Percentiles rank a stretch among this genome's conserved stretches.
Evolutionary conservation across 2,113 vertebrate genomes (phyloP).

Genomic region (Azemiops feae): DNA sequence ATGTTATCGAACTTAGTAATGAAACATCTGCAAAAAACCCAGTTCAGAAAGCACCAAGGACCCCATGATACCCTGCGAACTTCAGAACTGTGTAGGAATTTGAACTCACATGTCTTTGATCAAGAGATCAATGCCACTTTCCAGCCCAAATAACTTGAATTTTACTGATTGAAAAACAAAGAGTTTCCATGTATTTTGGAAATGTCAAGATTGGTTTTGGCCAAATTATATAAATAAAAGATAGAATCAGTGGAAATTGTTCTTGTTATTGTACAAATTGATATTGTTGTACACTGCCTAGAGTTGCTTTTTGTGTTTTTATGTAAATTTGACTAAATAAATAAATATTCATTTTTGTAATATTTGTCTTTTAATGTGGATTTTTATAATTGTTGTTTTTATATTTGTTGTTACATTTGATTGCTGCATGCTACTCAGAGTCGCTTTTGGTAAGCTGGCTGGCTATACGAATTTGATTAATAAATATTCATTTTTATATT

Average conservation of each 20-base stretch:
- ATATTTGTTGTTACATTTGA: neutral
- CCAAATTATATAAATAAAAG: neutral
- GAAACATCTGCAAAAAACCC: neutral
- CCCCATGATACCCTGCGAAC: neutral
- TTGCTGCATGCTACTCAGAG: neutral
- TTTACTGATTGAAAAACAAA: neutral
- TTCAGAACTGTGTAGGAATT: neutral
- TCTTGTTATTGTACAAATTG: neutral
- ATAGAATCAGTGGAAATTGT: neutral
- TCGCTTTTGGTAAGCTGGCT: neutral
- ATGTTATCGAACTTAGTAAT: neutral
- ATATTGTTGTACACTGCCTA: neutral
- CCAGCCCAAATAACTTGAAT: neutral
- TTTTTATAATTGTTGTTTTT: neutral
- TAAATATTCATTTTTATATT: neutral
- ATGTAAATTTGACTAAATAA: too few species aligned
- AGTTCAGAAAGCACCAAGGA: neutral
- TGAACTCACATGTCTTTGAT: neutral
- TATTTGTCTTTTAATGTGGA: neutral
- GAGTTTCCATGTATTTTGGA: neutral
- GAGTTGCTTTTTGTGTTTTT: too few species aligned
- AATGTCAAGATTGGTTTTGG: neutral
- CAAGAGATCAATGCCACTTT: neutral
- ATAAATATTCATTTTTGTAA: neutral
- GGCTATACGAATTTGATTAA: neutral